Evolutionary conservation across 2,113 vertebrate genomes (phyloP).

Genomic region (Progne subis): DNA sequence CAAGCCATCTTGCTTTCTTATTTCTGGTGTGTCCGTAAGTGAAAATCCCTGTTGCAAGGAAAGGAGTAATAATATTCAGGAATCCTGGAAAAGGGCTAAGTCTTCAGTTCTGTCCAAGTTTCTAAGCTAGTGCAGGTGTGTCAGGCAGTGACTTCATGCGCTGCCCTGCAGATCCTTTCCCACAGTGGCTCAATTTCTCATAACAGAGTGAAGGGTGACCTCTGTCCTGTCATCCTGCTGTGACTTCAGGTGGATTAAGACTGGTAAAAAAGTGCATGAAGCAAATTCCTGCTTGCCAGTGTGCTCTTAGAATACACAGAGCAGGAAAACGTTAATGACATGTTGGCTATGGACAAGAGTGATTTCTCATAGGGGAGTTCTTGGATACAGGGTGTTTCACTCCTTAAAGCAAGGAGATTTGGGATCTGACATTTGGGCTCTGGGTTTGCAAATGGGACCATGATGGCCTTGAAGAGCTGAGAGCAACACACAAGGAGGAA

Average conservation of each 20-base stretch:
- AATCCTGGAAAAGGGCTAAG: not conserved
- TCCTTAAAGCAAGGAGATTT: not conserved
- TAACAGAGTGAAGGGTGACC: not conserved
- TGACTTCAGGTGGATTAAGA: not conserved
- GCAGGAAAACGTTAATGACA: not conserved
- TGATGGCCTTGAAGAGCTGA: not conserved
- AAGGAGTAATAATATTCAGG: not conserved
- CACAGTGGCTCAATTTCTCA: not conserved
- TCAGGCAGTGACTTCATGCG: not conserved
- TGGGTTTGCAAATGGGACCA: accelerated
- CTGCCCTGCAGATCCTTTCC: not conserved
- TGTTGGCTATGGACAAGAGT: not conserved
- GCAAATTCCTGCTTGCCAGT: not conserved
- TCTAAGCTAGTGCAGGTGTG: not conserved
- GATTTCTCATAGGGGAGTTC: not conserved
- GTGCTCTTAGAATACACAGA: not conserved
- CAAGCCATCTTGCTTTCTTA: not conserved
- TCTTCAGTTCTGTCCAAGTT: not conserved
- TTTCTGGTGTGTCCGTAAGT: not conserved
- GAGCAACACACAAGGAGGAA: not conserved
- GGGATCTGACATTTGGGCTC: not conserved
- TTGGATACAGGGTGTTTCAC: accelerated
- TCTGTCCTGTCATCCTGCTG: not conserved
- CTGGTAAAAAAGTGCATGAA: not conserved
- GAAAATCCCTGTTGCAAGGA: not conserved